Percentiles rank a stretch among this genome's conserved stretches.
Evolutionary conservation across 2,797 vertebrate species (phyloP).

Genomic region (Macroramphosus scolopax): DNA sequence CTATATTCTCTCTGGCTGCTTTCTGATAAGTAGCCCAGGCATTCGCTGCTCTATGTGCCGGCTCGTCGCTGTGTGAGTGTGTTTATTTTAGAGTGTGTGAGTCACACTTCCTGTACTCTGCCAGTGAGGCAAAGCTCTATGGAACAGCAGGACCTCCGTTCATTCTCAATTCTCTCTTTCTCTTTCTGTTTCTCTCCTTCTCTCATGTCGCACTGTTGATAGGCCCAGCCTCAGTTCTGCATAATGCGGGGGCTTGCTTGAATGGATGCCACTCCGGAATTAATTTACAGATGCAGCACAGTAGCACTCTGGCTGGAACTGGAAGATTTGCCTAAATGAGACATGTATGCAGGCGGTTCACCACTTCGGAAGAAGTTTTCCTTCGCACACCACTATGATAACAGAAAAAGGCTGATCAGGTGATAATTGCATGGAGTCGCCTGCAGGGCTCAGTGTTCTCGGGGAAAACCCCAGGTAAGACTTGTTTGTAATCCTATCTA

Average conservation of each 20-base stretch:
- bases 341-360: conserved; percentile 15
- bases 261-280: conserved; percentile 64
- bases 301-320: conserved; percentile 25
- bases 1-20: conserved; percentile 44
- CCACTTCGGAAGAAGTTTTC: conserved; percentile 6
- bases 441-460: conserved; percentile 36
- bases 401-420: conserved; percentile 40
- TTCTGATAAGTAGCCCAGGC: conserved; percentile 58
- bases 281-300: conserved; percentile 58
- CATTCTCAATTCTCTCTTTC: conserved; percentile 73
- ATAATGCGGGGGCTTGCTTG: conserved; percentile 66
- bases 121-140: conserved; percentile 67
- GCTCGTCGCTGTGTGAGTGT: conserved; percentile 59
- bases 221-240: conserved; percentile 57
- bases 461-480: conserved; percentile 64
- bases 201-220: conserved; percentile 46
- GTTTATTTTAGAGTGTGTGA: conserved; percentile 77
- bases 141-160: conserved; percentile 73
- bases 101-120: conserved; percentile 75
- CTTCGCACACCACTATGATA: conserved; percentile 1
- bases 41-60: conserved; percentile 49
- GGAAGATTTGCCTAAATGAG: conserved; percentile 25
- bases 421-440: conserved; percentile 38
- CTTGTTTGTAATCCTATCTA: conserved; percentile 60
- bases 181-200: conserved; percentile 47